phyloP scores from a whole-genome alignment of 2,797 vertebrate species.

The Poecilia velifera region DNA sequence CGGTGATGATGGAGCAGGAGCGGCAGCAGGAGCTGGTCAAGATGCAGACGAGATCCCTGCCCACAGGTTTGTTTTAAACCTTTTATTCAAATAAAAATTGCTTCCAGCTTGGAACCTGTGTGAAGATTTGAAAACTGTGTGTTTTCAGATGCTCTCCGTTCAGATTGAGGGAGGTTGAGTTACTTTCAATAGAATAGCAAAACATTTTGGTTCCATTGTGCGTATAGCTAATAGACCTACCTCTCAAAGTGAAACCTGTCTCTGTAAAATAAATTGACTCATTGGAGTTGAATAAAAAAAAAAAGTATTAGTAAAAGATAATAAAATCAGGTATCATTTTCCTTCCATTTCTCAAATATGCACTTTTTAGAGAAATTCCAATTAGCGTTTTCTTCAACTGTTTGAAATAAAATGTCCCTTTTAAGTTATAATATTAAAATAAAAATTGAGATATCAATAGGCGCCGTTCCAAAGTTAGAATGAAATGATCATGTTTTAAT shows the following conservation, averaged over 20 bases:
- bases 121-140: background rate
- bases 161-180: background rate
- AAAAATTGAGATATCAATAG: background rate
- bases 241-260: too few relatives aligned
- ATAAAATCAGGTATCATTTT: background rate
- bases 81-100: background rate
- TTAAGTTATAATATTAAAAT: background rate
- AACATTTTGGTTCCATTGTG: background rate
- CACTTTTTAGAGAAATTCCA: background rate
- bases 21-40: constrained; percentile 87
- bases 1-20: constrained; percentile 87
- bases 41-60: constrained; percentile 74
- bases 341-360: background rate
- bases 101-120: background rate
- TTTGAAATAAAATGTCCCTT: background rate
- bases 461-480: background rate
- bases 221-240: background rate
- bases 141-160: background rate
- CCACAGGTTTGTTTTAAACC: constrained; percentile 65
- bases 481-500: background rate
- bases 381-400: background rate
- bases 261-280: too few relatives aligned
- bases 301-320: background rate
- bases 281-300: too few relatives aligned
- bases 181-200: background rate